Conservation (phyloP, 2,113 vertebrate genomes). For the Microcebus lehilahytsara region DNA sequence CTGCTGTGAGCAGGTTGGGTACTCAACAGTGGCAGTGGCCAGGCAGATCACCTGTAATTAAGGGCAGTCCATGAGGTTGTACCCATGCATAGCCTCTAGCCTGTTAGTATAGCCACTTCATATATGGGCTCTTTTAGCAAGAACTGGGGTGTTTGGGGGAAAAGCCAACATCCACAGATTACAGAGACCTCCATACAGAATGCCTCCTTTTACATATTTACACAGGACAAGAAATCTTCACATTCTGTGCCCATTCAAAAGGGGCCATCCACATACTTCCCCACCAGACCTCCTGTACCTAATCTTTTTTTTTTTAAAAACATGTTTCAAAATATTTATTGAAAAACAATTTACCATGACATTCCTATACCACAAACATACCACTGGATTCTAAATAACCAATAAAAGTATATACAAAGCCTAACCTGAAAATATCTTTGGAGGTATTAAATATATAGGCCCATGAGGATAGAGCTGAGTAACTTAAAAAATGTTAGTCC, state of each 20-base stretch:
- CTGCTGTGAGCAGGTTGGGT: not conserved
- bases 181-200: not conserved
- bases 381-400: conserved; percentile 71
- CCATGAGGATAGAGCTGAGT: conserved; percentile 55
- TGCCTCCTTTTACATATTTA: not conserved
- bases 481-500: conserved; percentile 60
- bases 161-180: not conserved
- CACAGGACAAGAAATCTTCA: not conserved
- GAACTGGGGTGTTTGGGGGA: not conserved
- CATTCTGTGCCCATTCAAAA: not conserved
- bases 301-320: not conserved
- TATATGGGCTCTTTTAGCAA: not conserved
- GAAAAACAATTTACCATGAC: conserved; percentile 75
- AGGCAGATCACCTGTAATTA: not conserved
- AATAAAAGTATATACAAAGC: conserved; percentile 64
- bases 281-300: not conserved
- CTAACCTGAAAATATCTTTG: conserved; percentile 77
- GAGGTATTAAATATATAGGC: conserved; percentile 68
- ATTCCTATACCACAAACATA: conserved; percentile 75
- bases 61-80: not conserved
- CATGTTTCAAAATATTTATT: conserved; percentile 78
- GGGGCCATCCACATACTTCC: not conserved
- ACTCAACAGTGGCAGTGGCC: not conserved
- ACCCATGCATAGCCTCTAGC: not conserved
- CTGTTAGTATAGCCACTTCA: not conserved